Evolutionary conservation across 1,140 invertebrate genomes (phyloP), one percentile per base, ranked within the genome.

Genomic region (Pseudomyrmex gracilis): DNA sequence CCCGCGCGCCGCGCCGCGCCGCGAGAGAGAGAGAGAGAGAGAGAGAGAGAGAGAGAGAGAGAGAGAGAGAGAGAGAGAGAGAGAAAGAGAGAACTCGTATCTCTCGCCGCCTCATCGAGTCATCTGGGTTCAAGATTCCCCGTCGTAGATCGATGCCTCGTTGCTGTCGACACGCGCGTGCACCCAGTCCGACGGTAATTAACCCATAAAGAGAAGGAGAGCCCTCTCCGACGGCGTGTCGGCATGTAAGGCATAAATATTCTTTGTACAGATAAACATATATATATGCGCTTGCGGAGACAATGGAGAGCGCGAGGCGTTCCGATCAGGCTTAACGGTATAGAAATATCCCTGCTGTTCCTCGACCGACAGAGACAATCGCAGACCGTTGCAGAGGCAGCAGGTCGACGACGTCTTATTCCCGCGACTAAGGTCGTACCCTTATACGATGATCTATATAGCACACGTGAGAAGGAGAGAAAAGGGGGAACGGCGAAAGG

Each of bases 381-480:
- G 88, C 74, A 49, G 77, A 61, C 51, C 73, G 53, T 34, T 63
- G 57, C 64, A 71, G 34, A 34, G 83, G 84, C 61, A 87, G 71
- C 86, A 84, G 83, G 73, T 84, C 86, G 86, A 84, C 87, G 82
- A 90, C 85, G 87, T 91, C 90, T 91, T 90, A 91, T 84, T 91
- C 84, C 71, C 76, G 87, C 83, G 74, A 73, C 83, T 86, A 84
- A 87, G 87, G 88, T 87, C 86, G 86, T 89, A 85, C 86, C 90
- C 73, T 88, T 86, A 90, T 87, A 88, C 74, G 83, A 83, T 70
- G 53, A 70, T 53, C 73, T 89, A 78, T 89, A 73, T 85, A 85
- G 80, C 85, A 74, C 61, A 74, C 45, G 71, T 15, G 45, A 61
- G 64, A 22, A 51, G 34, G 22, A 34, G 24, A 22, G 10, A 3